phyloP scores from a whole-genome alignment of 2,113 vertebrate genomes.

The Gavialis gangeticus region DNA sequence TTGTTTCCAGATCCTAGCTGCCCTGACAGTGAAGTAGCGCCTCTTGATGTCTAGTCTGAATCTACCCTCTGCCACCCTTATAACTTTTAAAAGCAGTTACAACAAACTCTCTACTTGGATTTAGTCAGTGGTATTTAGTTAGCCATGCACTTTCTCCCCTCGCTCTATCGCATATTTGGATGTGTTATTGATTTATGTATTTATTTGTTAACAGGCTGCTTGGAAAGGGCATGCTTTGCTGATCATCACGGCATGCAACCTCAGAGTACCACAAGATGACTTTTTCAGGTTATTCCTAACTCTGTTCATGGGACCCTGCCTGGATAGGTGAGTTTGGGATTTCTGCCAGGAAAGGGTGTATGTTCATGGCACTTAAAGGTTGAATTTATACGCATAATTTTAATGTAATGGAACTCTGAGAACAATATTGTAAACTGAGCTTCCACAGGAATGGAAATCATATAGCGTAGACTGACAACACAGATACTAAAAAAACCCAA shows the following conservation, averaged over 20 bases:
- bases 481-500: neutral
- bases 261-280: constrained; percentile 42
- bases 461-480: neutral
- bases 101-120: too few relatives aligned
- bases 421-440: neutral
- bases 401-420: neutral
- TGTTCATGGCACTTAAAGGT: neutral
- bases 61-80: too few relatives aligned
- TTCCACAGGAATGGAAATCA: neutral
- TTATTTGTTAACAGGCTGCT: constrained; percentile 15
- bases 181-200: neutral
- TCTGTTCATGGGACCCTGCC: constrained; percentile 9
- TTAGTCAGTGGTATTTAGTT: too few relatives aligned
- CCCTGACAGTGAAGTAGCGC: too few relatives aligned
- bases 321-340: constrained; percentile 27
- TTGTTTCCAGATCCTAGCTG: too few relatives aligned
- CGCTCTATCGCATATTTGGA: neutral
- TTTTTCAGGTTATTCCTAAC: neutral
- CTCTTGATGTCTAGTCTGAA: too few relatives aligned
- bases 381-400: neutral
- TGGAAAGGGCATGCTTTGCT: constrained; percentile 33
- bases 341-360: neutral
- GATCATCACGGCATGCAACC: neutral
- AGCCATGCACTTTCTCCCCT: neutral
- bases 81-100: too few relatives aligned